Evolutionary conservation across 2,888 invertebrate genomes (phyloP).

Genomic region (Tachystola acroxantha): DNA sequence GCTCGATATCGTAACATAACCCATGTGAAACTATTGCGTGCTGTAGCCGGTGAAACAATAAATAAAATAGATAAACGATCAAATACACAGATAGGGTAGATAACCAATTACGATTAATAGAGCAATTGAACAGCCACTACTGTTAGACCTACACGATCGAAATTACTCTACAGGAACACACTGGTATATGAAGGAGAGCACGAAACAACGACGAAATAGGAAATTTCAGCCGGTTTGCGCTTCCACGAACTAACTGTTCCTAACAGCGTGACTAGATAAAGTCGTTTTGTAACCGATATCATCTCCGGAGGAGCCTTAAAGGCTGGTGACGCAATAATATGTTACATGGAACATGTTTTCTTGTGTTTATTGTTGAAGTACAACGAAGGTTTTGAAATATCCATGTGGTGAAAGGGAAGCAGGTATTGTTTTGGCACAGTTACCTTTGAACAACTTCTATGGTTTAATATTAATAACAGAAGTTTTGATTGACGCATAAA

Average conservation of each 20-base stretch:
- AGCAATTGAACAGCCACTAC: conserved; percentile 6
- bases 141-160: conserved; percentile 9
- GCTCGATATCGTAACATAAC: not conserved
- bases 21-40: not conserved
- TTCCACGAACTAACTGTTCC: conserved; percentile 43
- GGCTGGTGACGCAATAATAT: conserved; percentile 8
- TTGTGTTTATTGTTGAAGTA: not conserved
- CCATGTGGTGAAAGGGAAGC: too few relatives aligned
- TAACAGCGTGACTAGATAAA: conserved; percentile 48
- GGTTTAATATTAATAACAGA: too few relatives aligned
- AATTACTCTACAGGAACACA: conserved; percentile 7
- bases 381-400: too few relatives aligned
- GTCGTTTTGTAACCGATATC: conserved; percentile 40
- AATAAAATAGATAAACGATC: not conserved
- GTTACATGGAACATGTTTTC: not conserved
- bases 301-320: conserved; percentile 35
- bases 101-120: conserved; percentile 8
- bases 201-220: conserved; percentile 31
- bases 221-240: conserved; percentile 33
- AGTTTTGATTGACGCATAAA: too few relatives aligned
- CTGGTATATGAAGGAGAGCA: conserved; percentile 12
- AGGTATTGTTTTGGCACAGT: too few relatives aligned
- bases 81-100: not conserved
- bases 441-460: too few relatives aligned
- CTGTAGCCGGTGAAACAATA: too few relatives aligned